Evolutionary conservation across 2,888 invertebrate genomes (phyloP), one percentile per base, ranked within the genome.

Genomic region (Phortica okadai): DNA sequence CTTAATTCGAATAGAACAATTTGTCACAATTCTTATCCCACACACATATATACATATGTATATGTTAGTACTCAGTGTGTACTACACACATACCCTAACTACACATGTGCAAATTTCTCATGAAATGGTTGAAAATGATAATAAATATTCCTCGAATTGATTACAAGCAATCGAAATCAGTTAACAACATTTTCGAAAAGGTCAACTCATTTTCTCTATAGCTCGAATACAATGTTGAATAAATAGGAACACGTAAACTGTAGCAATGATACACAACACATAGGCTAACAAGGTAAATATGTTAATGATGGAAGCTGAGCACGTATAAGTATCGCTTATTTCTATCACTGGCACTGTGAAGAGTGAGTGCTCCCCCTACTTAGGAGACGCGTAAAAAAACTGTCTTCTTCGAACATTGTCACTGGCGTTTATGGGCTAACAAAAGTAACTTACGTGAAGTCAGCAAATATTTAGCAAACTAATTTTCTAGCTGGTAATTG

Each of bases 401-500:
- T 50, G 14, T 50, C 2, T 44, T 41, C 67, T 44, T 41, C 44
- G 14, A 67, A 67, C 45, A 67, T 67, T 67, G 67, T 42, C 44
- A 7, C 16, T 67, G 41, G 16, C 44, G 42, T 67, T 67, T 67
- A 67, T 67, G 67, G n/a, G 67, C 44, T 54, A 58, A 73, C 16
- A 50, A 66, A 72, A 64, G 75, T 66, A 69, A 41, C 72, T 69
- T 70, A 64, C 45, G 42, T 59, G 7, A 42, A 75, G 41, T 70
- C 75, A 75, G 74, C 77, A 70, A 75, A 77, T 78, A 79, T 82
- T 77, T 11, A 50, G 6, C 50, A 50, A 50, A 50, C 50, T 0
- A 50, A 3, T 83, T 84, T 87, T 80, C 80, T 8, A 10, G 62
- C 25, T 25, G 10, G 16, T 62, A 62, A 62, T 62, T 62, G 62